Percentiles rank a stretch among this genome's conserved stretches.
phyloP scores from a whole-genome alignment of 2,797 vertebrate species.

The Diceros bicornis region DNA sequence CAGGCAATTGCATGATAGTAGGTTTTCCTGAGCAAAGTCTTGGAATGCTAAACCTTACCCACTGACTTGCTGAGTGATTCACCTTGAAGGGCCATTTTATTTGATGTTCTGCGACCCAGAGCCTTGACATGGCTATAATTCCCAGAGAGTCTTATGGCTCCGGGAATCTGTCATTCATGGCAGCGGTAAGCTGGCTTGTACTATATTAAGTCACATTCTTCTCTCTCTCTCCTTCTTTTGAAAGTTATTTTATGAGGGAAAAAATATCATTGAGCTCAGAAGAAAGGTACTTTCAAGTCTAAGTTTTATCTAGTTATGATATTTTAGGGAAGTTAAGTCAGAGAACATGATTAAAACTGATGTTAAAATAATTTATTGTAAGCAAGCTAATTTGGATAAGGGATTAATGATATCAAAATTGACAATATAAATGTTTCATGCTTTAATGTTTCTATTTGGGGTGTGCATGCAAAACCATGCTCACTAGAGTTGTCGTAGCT shows the following conservation, averaged over 20 bases:
- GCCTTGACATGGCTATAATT: constrained; percentile 66
- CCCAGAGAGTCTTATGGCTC: background rate
- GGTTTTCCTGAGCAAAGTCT: constrained; percentile 50
- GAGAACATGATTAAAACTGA: background rate
- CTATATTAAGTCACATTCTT: constrained; percentile 30
- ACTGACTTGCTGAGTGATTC: constrained; percentile 61
- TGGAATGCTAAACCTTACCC: background rate
- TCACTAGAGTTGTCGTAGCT: background rate
- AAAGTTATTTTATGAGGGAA: constrained; percentile 32
- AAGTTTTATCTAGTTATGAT: background rate
- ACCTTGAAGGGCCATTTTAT: constrained; percentile 75
- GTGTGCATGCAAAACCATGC: background rate
- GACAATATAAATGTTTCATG: background rate
- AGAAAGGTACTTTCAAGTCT: background rate
- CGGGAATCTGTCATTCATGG: constrained; percentile 62
- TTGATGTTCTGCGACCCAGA: constrained; percentile 48
- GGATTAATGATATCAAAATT: background rate
- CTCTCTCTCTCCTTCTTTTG: background rate
- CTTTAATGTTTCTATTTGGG: background rate
- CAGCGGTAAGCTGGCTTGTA: background rate
- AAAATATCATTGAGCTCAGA: background rate
- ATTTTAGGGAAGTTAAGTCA: background rate
- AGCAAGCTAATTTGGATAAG: background rate
- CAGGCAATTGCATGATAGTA: constrained; percentile 44
- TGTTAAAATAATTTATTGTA: constrained; percentile 7